These are phyloP conservation scores for Romanogobio albipinnatus DNA, from an alignment of 2,113 vertebrate species.

Conservation along the genomic window DNA sequence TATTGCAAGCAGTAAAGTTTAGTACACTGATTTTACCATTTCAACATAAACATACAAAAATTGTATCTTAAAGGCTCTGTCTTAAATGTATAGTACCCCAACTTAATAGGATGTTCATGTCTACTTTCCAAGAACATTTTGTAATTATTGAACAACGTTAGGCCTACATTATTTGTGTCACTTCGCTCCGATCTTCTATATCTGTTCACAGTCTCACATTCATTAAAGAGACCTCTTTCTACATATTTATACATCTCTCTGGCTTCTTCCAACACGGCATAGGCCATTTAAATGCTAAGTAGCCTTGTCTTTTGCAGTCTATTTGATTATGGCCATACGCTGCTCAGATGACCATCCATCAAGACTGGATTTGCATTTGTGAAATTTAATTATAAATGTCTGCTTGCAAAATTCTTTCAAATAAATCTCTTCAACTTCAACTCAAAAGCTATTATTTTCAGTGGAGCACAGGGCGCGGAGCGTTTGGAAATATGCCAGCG, in stretches of 20 bases:
- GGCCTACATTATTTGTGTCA: constrained; percentile 2
- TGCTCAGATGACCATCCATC: constrained; percentile 72
- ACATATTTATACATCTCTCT: constrained; percentile 47
- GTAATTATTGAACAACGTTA: background rate
- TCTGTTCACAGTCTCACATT: constrained; percentile 33
- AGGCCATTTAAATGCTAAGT: constrained; percentile 81
- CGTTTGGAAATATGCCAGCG: constrained; percentile 60
- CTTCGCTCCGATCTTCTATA: constrained; percentile 12
- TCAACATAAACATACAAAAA: background rate
- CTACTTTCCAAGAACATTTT: background rate
- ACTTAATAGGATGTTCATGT: background rate
- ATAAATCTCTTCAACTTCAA: constrained; percentile 65
- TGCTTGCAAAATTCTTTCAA: constrained; percentile 66
- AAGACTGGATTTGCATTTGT: constrained; percentile 76
- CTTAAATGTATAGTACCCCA: background rate
- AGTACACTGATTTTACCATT: background rate
- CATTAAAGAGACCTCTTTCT: constrained; percentile 34
- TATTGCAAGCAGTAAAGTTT: background rate
- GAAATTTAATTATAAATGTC: constrained; percentile 77
- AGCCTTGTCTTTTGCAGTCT: constrained; percentile 67
- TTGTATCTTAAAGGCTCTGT: background rate
- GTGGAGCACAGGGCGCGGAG: constrained; percentile 12
- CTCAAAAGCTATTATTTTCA: constrained; percentile 59
- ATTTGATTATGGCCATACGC: constrained; percentile 66
- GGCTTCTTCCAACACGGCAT: constrained; percentile 5